Conservation (phyloP, 2,797 vertebrate species). For the Spondyliosoma cantharus region DNA sequence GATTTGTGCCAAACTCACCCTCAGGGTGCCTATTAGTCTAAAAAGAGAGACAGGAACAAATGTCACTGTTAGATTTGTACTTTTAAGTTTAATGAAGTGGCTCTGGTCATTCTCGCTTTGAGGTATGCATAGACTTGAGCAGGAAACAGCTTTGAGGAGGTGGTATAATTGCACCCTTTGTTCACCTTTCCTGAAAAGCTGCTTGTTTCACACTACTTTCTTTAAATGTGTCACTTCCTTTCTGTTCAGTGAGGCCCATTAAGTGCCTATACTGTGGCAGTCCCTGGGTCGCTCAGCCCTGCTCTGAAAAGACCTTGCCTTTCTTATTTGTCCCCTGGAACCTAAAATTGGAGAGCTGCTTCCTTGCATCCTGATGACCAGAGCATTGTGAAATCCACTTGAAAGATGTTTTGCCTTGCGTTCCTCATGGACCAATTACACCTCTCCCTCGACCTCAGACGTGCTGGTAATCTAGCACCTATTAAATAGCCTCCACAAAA, state of each 20-base stretch:
- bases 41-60: slow-evolving; percentile 29
- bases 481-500: slow-evolving; percentile 31
- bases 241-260: slow-evolving; percentile 47
- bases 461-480: slow-evolving; percentile 40
- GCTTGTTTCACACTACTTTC: slow-evolving; percentile 43
- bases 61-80: slow-evolving; percentile 29
- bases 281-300: slow-evolving; percentile 38
- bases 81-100: slow-evolving; percentile 51
- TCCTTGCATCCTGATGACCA: slow-evolving; percentile 67
- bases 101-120: slow-evolving; percentile 32
- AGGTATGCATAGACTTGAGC: slow-evolving; percentile 28
- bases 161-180: slow-evolving; percentile 60
- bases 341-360: slow-evolving; percentile 53
- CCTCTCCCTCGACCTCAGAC: slow-evolving; percentile 34
- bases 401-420: slow-evolving; percentile 47
- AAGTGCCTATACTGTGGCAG: slow-evolving; percentile 49
- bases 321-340: slow-evolving; percentile 61
- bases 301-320: slow-evolving; percentile 60
- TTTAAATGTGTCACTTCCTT: slow-evolving; percentile 60
- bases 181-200: slow-evolving; percentile 59
- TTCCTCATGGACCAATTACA: slow-evolving; percentile 74
- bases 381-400: slow-evolving; percentile 49
- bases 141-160: slow-evolving; percentile 57
- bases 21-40: slow-evolving; percentile 7
- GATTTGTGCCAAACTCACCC: slow-evolving; percentile 23